Conservation (phyloP, 2,888 invertebrate genomes). For the Idaea biselata region DNA sequence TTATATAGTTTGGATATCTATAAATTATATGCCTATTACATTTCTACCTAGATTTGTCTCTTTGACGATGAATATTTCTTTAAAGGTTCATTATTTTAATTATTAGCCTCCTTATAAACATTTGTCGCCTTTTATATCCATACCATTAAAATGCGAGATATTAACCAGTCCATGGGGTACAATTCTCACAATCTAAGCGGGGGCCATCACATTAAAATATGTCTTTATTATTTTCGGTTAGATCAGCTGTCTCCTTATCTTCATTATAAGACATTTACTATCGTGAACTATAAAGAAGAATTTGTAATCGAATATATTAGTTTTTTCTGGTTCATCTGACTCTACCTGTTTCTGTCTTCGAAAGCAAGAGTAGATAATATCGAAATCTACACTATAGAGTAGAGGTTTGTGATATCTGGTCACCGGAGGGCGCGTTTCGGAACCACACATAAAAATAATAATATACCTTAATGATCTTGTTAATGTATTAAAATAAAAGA, state of each 20-base stretch:
- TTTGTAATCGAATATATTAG: slow-evolving; percentile 69
- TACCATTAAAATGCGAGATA: slow-evolving; percentile 55
- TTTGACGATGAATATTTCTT: background rate
- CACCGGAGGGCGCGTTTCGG: too few relatives aligned
- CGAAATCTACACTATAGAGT: too few relatives aligned
- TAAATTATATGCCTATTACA: too few relatives aligned
- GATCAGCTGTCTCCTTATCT: slow-evolving; percentile 69
- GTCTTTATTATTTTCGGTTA: slow-evolving; percentile 59
- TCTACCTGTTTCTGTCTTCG: slow-evolving; percentile 37
- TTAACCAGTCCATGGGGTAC: slow-evolving; percentile 41
- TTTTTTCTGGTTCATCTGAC: slow-evolving; percentile 51
- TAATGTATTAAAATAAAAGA: too few relatives aligned
- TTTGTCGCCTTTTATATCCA: slow-evolving; percentile 37
- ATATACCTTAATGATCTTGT: too few relatives aligned
- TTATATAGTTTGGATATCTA: background rate
- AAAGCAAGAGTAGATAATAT: slow-evolving; percentile 18
- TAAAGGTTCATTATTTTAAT: slow-evolving; percentile 8
- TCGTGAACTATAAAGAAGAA: slow-evolving; percentile 62
- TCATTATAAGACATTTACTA: slow-evolving; percentile 59
- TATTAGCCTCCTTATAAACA: slow-evolving; percentile 9
- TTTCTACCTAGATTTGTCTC: too few relatives aligned
- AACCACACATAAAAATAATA: too few relatives aligned
- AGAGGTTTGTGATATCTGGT: too few relatives aligned
- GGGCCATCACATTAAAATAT: slow-evolving; percentile 66
- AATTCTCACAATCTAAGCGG: slow-evolving; percentile 57